These are phyloP conservation scores for Erythrolamprus reginae DNA, from an alignment of 2,113 vertebrate genomes.

Conservation along the genomic window DNA sequence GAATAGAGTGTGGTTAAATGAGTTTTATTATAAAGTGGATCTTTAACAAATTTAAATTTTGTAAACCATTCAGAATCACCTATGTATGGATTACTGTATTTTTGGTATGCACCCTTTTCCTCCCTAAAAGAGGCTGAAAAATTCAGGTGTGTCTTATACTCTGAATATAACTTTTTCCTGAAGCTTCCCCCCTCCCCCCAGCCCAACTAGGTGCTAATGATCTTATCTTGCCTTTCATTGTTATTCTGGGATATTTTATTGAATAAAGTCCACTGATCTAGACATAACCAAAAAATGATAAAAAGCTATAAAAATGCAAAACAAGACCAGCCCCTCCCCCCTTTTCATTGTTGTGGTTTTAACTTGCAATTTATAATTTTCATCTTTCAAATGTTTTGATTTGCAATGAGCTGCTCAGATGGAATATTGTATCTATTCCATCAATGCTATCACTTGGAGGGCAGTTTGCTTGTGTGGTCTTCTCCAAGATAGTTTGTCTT, in stretches of 20 bases:
- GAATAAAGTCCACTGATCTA: constrained; percentile 30
- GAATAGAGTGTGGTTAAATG: too few species aligned
- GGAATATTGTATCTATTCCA: constrained; percentile 32
- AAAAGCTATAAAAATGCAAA: constrained; percentile 33
- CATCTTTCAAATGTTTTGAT: constrained; percentile 41
- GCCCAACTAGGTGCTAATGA: too few species aligned
- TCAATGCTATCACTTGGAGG: not conserved
- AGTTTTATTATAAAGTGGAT: too few species aligned
- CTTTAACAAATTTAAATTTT: too few species aligned
- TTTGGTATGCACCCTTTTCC: too few species aligned
- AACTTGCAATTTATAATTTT: constrained; percentile 30
- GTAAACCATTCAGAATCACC: too few species aligned
- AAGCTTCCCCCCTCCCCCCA: too few species aligned
- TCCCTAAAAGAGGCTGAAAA: too few species aligned
- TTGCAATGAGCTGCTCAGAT: constrained; percentile 27
- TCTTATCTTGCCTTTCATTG: constrained; percentile 42
- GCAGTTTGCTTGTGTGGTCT: constrained; percentile 9
- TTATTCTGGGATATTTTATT: constrained; percentile 10
- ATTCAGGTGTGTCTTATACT: too few species aligned
- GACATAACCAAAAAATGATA: constrained; percentile 38
- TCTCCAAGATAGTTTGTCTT: not conserved
- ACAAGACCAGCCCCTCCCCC: constrained; percentile 21
- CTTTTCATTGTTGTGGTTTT: not conserved
- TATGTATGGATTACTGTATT: too few species aligned
- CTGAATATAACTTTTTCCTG: too few species aligned